phyloP scores from a whole-genome alignment of 1,140 invertebrate genomes.

The Holotrichia oblita region DNA sequence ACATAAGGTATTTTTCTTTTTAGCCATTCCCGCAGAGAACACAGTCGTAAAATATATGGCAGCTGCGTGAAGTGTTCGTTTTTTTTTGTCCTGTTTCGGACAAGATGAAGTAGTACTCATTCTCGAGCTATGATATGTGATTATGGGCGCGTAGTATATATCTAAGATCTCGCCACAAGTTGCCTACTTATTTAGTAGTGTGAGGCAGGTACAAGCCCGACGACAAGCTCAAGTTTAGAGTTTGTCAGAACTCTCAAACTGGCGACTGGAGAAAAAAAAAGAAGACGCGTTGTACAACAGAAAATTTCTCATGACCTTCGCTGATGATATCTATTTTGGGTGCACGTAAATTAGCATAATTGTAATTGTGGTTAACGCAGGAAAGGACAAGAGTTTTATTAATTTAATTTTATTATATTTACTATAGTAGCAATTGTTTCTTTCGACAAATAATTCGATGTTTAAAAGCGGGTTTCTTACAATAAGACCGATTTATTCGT shows the following conservation, averaged over 20 bases:
- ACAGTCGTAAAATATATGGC: background rate
- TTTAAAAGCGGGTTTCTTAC: no score
- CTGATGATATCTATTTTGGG: background rate
- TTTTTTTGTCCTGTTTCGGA: background rate
- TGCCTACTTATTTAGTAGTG: background rate
- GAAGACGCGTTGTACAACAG: background rate
- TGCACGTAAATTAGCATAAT: background rate
- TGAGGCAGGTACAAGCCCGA: background rate
- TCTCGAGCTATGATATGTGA: background rate
- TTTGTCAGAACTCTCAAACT: no score
- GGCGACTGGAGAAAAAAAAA: background rate
- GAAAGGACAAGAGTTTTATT: no score
- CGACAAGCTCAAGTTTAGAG: background rate
- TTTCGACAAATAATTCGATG: no score
- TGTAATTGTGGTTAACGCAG: background rate
- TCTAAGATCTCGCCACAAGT: background rate
- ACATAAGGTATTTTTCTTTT: background rate
- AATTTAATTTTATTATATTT: no score
- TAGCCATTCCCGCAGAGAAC: conserved; percentile 2
- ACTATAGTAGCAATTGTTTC: no score
- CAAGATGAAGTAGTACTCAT: conserved; percentile 3
- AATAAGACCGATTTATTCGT: no score
- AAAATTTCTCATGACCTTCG: conserved; percentile 12
- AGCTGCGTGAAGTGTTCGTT: conserved; percentile 2
- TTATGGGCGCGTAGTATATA: background rate